Evolutionary conservation across 2,797 vertebrate genomes (phyloP), one percentile per base, ranked within the genome.

Genomic region (Toxotes lorentzi): DNA sequence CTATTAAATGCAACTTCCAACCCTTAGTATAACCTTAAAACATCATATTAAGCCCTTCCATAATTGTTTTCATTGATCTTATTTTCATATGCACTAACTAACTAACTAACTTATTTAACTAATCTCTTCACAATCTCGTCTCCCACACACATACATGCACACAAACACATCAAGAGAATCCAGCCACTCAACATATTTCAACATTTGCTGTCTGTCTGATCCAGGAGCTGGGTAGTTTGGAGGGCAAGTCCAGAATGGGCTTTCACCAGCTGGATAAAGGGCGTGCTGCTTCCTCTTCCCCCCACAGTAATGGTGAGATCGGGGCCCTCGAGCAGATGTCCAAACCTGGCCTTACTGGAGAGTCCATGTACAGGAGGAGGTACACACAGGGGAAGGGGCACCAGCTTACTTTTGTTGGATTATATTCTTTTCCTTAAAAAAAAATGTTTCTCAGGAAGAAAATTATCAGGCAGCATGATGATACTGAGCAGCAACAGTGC

Each of bases 151-250:
- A 19, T 43, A 3, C 17, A 24, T 57, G 4, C 2, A 32, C 13
- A n/a, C 21, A 17, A 27, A 16, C 6, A 4, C 16, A 16, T 14
- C 0, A 43, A 12, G 8, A 1, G 3, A 27, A 45, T 24, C 0
- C 38, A 61, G 13, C 7, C 30, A 11, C 10, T 71, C 34, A 43
- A 10, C 27, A 9, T 32, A 14, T 35, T 16, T 76, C 70, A 41
- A 75, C 17, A 43, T 65, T 23, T 82, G 21, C 21, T 58, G 14
- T 79, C 68, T 92, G 30, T 85, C 64, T 86, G 62, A 27, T 82
- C 1, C 53, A 99, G 98, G 97, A 99, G 79, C 85, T 95, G 66
- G 94, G 95, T 83, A 88, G 53, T 83, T 72, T 95, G 14, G 97
- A 99, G 73, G 90, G 92, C 0, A 98, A 96, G 86, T 77, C 93